A percentile compares a stretch with the other conserved stretches of the same genome.
Evolutionary conservation across 2,888 invertebrate genomes (phyloP).

Genomic region (Creontiades dilutus): DNA sequence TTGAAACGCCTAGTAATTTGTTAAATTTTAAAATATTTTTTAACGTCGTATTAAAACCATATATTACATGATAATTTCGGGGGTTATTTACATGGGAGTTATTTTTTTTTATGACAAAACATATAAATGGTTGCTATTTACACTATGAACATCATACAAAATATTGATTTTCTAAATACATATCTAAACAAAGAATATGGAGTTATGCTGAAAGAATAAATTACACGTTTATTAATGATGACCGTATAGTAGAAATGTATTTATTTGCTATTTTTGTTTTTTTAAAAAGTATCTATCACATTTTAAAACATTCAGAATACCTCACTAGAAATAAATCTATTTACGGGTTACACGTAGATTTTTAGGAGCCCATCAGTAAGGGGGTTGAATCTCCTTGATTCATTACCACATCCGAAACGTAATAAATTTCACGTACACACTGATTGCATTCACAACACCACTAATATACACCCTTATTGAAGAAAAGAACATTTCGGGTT

Average conservation of each 20-base stretch:
- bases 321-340: conserved; percentile 46
- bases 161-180: conserved; percentile 63
- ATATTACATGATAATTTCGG: conserved; percentile 68
- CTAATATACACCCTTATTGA: not conserved
- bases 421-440: not conserved
- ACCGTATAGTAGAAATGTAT: conserved; percentile 16
- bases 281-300: conserved; percentile 43
- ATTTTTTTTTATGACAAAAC: conserved; percentile 72
- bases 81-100: conserved; percentile 67
- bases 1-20: conserved; percentile 59
- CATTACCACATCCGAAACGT: not conserved
- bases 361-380: not conserved
- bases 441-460: conserved; percentile 11
- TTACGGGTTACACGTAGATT: conserved; percentile 3
- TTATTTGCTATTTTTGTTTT: conserved; percentile 1
- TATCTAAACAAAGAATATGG: conserved; percentile 63
- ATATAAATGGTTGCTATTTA: conserved; percentile 74
- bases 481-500: not conserved
- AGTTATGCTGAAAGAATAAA: conserved; percentile 53
- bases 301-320: conserved; percentile 53
- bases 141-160: conserved; percentile 75
- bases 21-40: conserved; percentile 68
- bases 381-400: not conserved
- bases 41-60: conserved; percentile 72
- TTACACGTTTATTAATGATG: conserved; percentile 45